Conservation (phyloP, 2,888 invertebrate species). For the Dexiosoma caninum region DNA sequence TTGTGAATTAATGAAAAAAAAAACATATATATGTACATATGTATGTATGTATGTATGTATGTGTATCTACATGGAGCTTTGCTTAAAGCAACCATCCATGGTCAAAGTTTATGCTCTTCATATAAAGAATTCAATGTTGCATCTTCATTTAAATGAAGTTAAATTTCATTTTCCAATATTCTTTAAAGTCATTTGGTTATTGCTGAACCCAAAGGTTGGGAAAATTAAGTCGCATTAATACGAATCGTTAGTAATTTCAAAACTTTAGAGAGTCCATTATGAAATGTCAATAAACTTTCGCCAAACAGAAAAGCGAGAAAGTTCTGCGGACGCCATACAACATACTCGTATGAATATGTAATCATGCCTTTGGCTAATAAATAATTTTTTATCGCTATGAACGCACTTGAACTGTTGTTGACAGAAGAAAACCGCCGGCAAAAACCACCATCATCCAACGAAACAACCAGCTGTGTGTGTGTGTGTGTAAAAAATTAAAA, state of each 20-base stretch:
- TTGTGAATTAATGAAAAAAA: not conserved
- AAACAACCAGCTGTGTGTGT: not conserved
- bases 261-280: not conserved
- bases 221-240: no score
- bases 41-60: no score
- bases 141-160: not conserved
- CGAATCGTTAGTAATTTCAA: no score
- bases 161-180: not conserved
- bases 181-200: not conserved
- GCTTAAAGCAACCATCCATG: conserved; percentile 19
- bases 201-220: no score
- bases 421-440: conserved; percentile 26
- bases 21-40: not conserved
- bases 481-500: not conserved
- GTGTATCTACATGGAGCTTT: no score
- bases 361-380: conserved; percentile 29
- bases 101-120: conserved; percentile 36
- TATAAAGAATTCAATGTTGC: not conserved
- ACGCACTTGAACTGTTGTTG: conserved; percentile 62
- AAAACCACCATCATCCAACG: conserved; percentile 4
- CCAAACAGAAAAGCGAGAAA: not conserved
- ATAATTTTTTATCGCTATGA: conserved; percentile 52
- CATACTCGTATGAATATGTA: conserved; percentile 4
- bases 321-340: not conserved
- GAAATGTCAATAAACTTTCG: conserved; percentile 13